Evolutionary conservation across 2,888 invertebrate species (phyloP), one percentile per base, ranked within the genome.

Genomic region (Neocrepidodera transversa): DNA sequence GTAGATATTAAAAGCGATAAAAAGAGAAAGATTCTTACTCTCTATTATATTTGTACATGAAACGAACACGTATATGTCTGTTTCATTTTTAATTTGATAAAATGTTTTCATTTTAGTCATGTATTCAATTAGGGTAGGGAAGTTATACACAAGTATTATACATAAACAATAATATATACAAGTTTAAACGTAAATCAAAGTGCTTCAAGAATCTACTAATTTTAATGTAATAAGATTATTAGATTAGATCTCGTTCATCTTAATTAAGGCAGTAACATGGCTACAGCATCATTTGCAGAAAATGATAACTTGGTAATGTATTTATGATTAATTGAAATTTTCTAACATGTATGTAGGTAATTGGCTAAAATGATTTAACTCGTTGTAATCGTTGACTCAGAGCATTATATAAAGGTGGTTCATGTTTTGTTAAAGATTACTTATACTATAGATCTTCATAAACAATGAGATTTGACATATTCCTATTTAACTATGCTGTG

Each of bases 231-330:
- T 17, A 23, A 7, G 40, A 16, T 45, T 45, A 32, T 2, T 32
- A 2, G 16, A 28, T 13, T 18, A 53, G 8, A 47, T 45, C 36
- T 47, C n/a, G 32, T 18, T 54, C 45, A 47, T 32, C 14, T 54
- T 45, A 45, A 36, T 42, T 47, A 35, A 50, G 38, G 38, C 20
- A 45, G 26, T 36, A 45, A 55, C 28, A 57, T 60, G 60, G 60
- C 60, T 50, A 47, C 60, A 40, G 60, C 60, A 45, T 54, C 45
- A 43, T 56, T 48, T 56, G 40, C 56, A 23, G 55, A 56, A 48
- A 52, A 60, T 48, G 60, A 60, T 48, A 60, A 28, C 35, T 32
- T 60, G 60, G 56, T 60, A 51, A 51, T 32, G 13, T 23, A 35
- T 7, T 17, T 51, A 36, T 40, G 16, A 26, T 38, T 50, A 11